Base-by-base conservation (phyloP, 2,888 invertebrate genomes). In the Itoplectis maculator region DNA sequence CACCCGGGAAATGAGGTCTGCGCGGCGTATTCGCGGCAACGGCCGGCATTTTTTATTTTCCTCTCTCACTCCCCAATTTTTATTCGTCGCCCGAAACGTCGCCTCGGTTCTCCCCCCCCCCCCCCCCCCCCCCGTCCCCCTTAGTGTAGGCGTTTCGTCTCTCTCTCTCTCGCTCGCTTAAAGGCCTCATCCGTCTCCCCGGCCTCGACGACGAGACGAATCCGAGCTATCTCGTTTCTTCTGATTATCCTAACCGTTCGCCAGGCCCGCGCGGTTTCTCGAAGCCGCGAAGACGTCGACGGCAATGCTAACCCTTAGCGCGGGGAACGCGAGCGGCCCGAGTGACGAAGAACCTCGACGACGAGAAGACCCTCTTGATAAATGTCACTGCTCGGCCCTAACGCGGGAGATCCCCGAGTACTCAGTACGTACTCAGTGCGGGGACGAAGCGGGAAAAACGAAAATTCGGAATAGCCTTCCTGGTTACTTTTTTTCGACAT, bases 141-240 rank as follows among this genome's bases (percentile, higher is more conserved):
- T 29, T n/a, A n/a, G 29, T 5, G 29, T 29, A 3, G 2, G 29
- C 5, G 29, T 66, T 66, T 56, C 78, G n/a, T 72, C 73, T 70
- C 70, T 56, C 51, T 69, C 73, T 54, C 69, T 68, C 45, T 40
- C 20, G 49, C 45, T 72, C 18, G 18, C 66, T 20, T 29, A 63
- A 8, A 9, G 0, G 7, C 56, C 51, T 63, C 45, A 29, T 5
- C 2, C 47, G 15, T 35, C 20, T 15, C 35, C 15, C 63, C n/a
- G n/a, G 47, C 20, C 56, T 37, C 66, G 51, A 51, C 56, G 61
- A 63, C n/a, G 73, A 75, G 72, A 66, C 61, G 56, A 76, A 73
- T 84, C 81, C 68, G 59, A 75, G 54, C 79, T 59, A 66, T 72
- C 84, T 75, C 85, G 84, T 85, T 82, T 75, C 81, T 85, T 84